Conservation (phyloP, 2,113 vertebrate species). For the Cottus gobio region DNA sequence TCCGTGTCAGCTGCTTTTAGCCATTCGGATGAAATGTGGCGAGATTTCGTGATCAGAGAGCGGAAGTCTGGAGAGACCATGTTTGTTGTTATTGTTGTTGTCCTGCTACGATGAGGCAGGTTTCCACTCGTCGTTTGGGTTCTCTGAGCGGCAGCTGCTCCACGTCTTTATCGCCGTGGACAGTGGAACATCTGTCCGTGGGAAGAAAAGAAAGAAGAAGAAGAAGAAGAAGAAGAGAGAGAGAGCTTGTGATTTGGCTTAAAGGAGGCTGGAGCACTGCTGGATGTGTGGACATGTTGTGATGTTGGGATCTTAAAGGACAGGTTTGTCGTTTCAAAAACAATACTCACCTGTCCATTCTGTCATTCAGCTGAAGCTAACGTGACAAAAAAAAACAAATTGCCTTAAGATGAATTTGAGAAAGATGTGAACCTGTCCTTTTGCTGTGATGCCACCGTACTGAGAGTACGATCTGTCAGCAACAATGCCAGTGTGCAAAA, state of each 20-base stretch:
- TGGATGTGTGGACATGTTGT: background rate
- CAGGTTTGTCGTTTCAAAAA: background rate
- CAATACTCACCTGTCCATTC: background rate
- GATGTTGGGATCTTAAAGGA: background rate
- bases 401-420: no score
- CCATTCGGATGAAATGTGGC: background rate
- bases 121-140: constrained; percentile 16
- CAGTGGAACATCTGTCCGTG: constrained; percentile 43
- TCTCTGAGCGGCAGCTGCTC: constrained; percentile 13
- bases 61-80: background rate
- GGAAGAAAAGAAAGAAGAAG: background rate
- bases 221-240: no score
- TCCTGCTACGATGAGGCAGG: background rate
- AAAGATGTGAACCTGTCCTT: no score
- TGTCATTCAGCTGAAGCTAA: background rate
- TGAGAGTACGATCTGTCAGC: background rate
- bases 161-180: constrained; percentile 70
- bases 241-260: background rate
- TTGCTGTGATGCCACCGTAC: no score
- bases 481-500: background rate
- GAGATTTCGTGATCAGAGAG: background rate
- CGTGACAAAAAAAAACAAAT: background rate
- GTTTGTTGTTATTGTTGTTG: constrained; percentile 12
- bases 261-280: background rate
- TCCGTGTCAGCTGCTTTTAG: constrained; percentile 13